Evolutionary conservation across 2,797 vertebrate species (phyloP), one percentile per base, ranked within the genome.

Genomic region (Brachymystax lenok): DNA sequence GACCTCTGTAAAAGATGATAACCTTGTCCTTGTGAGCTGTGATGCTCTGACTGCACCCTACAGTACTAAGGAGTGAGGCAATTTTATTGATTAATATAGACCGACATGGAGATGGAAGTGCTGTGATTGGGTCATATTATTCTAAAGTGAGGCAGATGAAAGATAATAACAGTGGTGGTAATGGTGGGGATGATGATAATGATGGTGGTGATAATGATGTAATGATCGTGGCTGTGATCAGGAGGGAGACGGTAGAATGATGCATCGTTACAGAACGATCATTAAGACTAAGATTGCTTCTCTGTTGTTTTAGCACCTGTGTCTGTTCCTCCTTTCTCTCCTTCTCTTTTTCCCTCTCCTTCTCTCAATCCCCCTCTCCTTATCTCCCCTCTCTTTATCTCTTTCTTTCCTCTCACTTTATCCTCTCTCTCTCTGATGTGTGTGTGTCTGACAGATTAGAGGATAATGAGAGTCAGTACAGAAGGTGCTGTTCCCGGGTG

Each of bases 381-480:
- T 76, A 76, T 69, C 33, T 74, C 66, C 71, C 24, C 54, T 4
- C 83, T 77, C 74, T 80, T 81, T 79, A 5, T 76, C 82, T 76
- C 56, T 28, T 70, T 70, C 75, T 59, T 77, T 30, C 76, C 68
- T 80, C 13, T 5, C 14, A 51, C 63, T 78, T 56, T 79, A 33
- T 78, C 64, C 13, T 46, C 8, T 69, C 30, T 70, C 2, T 50
- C 69, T 27, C 2, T 52, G 64, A 46, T 63, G 50, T 71, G 35
- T 40, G 7, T 59, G 61, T 73, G 27, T 24, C 66, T 61, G 66
- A 66, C 30, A 59, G 73, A 79, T 73, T 64, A 77, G 76, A 77
- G 63, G 69, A 81, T 79, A 84, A 81, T 70, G 78, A 75, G 73
- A n/a, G 69, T 19, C 69, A 54, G 66, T 64, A 5, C 13, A 50